Percentiles rank a stretch among this genome's conserved stretches.
Evolutionary conservation across 1,140 invertebrate species (phyloP).

Genomic region (Pogonomyrmex californicus): DNA sequence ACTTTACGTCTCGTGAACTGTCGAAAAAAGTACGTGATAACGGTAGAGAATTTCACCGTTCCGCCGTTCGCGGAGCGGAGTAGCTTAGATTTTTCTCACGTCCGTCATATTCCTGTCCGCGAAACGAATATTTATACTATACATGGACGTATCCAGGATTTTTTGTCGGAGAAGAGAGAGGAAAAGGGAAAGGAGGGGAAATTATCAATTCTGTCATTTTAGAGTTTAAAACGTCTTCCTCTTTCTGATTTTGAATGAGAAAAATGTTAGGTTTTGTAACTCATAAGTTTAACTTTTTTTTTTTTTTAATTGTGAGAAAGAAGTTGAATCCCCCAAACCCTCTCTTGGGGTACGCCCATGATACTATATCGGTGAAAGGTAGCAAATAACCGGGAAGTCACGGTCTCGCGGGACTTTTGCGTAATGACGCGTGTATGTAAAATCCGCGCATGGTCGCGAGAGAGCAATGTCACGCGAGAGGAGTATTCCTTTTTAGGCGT

Average conservation of each 20-base stretch:
- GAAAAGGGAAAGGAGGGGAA: too few relatives aligned
- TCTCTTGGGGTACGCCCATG: too few relatives aligned
- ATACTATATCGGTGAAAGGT: neutral
- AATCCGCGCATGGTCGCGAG: neutral
- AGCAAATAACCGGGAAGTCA: neutral
- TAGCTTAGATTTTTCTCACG: neutral
- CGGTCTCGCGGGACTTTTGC: neutral
- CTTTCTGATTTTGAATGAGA: too few relatives aligned
- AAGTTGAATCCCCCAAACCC: too few relatives aligned
- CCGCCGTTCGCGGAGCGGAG: neutral
- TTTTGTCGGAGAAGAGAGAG: too few relatives aligned
- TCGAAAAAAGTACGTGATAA: constrained; percentile 36
- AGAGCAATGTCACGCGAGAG: constrained; percentile 3
- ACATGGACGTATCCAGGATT: too few relatives aligned
- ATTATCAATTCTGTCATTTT: too few relatives aligned
- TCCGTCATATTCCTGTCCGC: neutral
- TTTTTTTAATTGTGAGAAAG: too few relatives aligned
- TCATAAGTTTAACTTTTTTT: too few relatives aligned
- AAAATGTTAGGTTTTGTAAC: too few relatives aligned
- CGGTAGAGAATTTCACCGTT: constrained; percentile 61
- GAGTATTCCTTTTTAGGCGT: constrained; percentile 15
- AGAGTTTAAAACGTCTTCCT: too few relatives aligned
- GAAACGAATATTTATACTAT: neutral
- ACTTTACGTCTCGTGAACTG: constrained; percentile 19
- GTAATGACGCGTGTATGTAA: constrained; percentile 13